These are phyloP conservation scores for Sitta europaea DNA, from an alignment of 2,113 vertebrate genomes.

Conservation along the genomic window DNA sequence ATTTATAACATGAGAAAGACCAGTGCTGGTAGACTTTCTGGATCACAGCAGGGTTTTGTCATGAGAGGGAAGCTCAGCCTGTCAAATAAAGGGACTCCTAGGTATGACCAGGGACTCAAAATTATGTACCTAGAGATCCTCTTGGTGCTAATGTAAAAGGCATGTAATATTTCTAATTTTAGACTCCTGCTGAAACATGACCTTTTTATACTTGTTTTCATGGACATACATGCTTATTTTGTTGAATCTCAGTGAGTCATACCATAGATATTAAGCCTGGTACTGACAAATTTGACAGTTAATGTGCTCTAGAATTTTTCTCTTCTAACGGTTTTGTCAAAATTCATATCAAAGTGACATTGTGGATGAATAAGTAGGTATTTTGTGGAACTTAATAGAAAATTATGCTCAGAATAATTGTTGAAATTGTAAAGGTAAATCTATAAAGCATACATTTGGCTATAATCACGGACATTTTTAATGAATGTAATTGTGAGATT, in stretches of 20 bases:
- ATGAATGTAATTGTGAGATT: slow-evolving; percentile 62
- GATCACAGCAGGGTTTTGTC: neutral
- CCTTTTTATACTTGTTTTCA: neutral
- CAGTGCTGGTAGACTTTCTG: neutral
- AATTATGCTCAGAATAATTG: slow-evolving; percentile 32
- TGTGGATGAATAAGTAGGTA: slow-evolving; percentile 47
- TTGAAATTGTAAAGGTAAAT: slow-evolving; percentile 36
- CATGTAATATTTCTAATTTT: neutral
- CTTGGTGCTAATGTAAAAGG: neutral
- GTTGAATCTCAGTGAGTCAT: neutral
- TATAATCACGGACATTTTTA: slow-evolving; percentile 55
- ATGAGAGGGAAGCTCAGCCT: neutral
- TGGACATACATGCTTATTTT: neutral
- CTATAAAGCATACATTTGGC: slow-evolving; percentile 29
- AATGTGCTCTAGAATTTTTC: slow-evolving; percentile 4
- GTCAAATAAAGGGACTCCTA: neutral
- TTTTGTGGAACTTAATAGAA: slow-evolving; percentile 42
- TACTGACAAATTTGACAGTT: neutral
- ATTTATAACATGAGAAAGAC: neutral
- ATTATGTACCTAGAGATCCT: neutral
- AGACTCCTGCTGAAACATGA: neutral
- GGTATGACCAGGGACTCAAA: neutral
- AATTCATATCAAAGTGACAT: slow-evolving; percentile 8
- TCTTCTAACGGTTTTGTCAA: neutral
- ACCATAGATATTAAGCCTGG: neutral